A percentile compares a stretch with the other conserved stretches of the same genome.
phyloP scores from a whole-genome alignment of 2,888 invertebrate genomes.

The Galerucella calmariensis region DNA sequence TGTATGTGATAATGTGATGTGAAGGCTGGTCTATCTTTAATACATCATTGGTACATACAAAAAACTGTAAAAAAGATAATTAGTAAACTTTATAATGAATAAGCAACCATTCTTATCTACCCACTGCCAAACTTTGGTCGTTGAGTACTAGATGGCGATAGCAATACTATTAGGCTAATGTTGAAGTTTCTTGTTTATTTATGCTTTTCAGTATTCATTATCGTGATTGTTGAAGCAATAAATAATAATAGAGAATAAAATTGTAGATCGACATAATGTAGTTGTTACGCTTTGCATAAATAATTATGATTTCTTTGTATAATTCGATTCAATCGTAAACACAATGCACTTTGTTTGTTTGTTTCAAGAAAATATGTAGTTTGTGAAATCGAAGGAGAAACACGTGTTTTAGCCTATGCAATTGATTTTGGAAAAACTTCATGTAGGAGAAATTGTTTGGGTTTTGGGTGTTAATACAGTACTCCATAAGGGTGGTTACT shows the following conservation, averaged over 20 bases:
- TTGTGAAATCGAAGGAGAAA: no score
- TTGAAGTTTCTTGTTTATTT: not conserved
- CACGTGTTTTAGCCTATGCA: no score
- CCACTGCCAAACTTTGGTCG: not conserved
- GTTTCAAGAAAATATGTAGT: no score
- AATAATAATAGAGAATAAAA: slow-evolving; percentile 1
- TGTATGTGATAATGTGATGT: no score
- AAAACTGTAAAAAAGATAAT: not conserved
- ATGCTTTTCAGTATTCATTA: not conserved
- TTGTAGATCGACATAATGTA: not conserved
- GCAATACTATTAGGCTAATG: not conserved
- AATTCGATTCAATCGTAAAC: no score
- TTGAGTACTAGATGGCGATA: not conserved
- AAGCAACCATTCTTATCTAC: not conserved
- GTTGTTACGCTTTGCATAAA: not conserved
- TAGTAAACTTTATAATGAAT: not conserved
- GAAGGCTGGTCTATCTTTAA: no score
- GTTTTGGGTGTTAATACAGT: no score
- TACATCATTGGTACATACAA: not conserved
- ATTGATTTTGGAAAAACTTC: no score
- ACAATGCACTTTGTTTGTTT: no score
- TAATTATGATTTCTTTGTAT: not conserved
- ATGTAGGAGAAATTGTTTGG: no score
- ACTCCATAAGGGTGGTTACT: no score
- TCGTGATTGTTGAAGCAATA: not conserved